A percentile compares a stretch with the other conserved stretches of the same genome.
Conservation (phyloP, 2,797 vertebrate genomes). For the Peromyscus eremicus region DNA sequence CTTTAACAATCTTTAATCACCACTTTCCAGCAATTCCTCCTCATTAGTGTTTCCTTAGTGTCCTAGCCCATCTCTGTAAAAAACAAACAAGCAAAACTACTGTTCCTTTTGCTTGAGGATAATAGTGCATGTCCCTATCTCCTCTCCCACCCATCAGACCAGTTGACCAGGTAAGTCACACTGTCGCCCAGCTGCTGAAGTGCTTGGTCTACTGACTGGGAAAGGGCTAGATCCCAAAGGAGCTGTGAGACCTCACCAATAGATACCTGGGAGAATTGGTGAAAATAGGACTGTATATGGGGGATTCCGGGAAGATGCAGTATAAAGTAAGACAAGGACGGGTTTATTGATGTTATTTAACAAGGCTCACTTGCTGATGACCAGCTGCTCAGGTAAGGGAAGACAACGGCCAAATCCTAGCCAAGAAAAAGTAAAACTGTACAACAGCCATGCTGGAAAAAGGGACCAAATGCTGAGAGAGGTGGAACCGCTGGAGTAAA, state of each 20-base stretch:
- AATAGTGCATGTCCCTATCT: too few relatives aligned
- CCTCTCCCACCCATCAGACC: not conserved
- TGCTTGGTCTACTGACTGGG: not conserved
- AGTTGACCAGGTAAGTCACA: not conserved
- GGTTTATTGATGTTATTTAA: not conserved
- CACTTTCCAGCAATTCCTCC: not conserved
- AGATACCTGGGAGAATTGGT: not conserved
- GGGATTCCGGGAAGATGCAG: not conserved
- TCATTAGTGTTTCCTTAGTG: not conserved
- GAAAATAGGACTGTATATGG: not conserved
- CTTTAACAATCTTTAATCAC: not conserved
- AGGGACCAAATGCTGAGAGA: not conserved
- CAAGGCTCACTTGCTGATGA: not conserved
- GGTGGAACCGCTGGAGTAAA: too few relatives aligned
- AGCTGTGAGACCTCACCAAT: not conserved
- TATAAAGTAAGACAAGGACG: not conserved
- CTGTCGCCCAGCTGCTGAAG: not conserved
- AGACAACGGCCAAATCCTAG: not conserved
- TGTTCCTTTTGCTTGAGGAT: not conserved
- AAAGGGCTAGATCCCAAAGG: not conserved
- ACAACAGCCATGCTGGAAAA: not conserved
- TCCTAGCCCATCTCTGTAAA: not conserved
- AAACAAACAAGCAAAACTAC: not conserved
- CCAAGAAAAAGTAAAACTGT: not conserved
- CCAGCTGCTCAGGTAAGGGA: not conserved